A percentile compares a stretch with the other conserved stretches of the same genome.
phyloP scores from a whole-genome alignment of 2,888 invertebrate genomes.

The Caradrina clavipalpis region DNA sequence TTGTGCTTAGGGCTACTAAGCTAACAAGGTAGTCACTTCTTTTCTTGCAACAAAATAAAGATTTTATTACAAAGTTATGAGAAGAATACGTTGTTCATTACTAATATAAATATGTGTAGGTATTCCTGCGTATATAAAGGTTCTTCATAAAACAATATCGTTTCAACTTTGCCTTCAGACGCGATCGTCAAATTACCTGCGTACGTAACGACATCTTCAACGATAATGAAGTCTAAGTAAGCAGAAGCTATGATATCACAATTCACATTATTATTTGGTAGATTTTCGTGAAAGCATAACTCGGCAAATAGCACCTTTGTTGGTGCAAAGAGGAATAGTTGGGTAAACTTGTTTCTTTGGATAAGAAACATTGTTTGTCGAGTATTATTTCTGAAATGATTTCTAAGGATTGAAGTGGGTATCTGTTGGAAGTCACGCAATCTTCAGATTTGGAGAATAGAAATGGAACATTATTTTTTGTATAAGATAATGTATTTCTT shows the following conservation, averaged over 20 bases:
- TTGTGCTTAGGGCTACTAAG: too few species aligned
- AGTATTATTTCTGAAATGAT: constrained; percentile 59
- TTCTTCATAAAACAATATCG: not conserved
- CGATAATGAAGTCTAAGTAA: constrained; percentile 22
- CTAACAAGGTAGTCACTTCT: too few species aligned
- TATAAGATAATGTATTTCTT: too few species aligned
- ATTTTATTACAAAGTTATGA: too few species aligned
- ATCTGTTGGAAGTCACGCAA: constrained; percentile 29
- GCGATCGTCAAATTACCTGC: constrained; percentile 2
- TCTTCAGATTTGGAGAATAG: constrained; percentile 9
- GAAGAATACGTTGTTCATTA: too few species aligned
- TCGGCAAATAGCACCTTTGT: constrained; percentile 61
- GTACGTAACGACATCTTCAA: constrained; percentile 28
- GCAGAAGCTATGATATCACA: constrained; percentile 29
- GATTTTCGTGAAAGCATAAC: constrained; percentile 59
- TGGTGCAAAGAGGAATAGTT: constrained; percentile 63
- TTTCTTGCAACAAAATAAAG: not conserved
- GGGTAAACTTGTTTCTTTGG: constrained; percentile 57
- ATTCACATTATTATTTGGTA: constrained; percentile 20
- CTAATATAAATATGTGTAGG: too few species aligned
- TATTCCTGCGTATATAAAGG: not conserved
- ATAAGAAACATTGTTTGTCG: constrained; percentile 61
- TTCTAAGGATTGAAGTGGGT: constrained; percentile 39
- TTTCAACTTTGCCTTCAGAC: constrained; percentile 3
- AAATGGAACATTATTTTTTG: constrained; percentile 16